These are phyloP conservation scores for Microcebus lehilahytsara DNA, from an alignment of 2,113 vertebrate genomes.

Conservation along the genomic window DNA sequence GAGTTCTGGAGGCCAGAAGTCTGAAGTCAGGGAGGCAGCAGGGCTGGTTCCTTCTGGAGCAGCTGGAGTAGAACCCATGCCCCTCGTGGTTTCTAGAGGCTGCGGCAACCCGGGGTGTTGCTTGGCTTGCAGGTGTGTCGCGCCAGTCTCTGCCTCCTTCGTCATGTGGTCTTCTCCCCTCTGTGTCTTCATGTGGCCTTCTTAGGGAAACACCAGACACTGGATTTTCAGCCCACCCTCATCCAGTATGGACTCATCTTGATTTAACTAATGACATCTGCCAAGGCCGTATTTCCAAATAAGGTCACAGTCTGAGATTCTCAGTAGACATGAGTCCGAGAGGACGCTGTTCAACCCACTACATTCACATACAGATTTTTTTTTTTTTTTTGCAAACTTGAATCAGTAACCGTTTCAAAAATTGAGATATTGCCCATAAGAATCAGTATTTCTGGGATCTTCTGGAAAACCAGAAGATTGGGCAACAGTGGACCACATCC, in stretches of 20 bases:
- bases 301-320: neutral
- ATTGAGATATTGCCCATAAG: neutral
- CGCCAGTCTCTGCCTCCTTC: neutral
- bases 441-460: neutral
- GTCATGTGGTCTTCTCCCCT: neutral
- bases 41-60: no score
- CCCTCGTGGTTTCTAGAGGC: no score
- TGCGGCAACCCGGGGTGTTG: accelerated
- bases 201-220: neutral
- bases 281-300: neutral
- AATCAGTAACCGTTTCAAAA: neutral
- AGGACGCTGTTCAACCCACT: neutral
- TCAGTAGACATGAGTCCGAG: neutral
- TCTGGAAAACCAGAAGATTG: neutral
- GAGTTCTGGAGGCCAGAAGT: neutral
- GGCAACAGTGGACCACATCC: neutral
- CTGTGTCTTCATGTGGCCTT: neutral
- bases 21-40: neutral
- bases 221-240: no score
- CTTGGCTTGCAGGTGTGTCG: neutral
- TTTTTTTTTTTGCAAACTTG: neutral
- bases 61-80: neutral
- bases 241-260: neutral
- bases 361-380: neutral
- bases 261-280: neutral